phyloP scores from a whole-genome alignment of 35 echinoderm and acorn worm genomes.

The Lytechinus variegatus region DNA sequence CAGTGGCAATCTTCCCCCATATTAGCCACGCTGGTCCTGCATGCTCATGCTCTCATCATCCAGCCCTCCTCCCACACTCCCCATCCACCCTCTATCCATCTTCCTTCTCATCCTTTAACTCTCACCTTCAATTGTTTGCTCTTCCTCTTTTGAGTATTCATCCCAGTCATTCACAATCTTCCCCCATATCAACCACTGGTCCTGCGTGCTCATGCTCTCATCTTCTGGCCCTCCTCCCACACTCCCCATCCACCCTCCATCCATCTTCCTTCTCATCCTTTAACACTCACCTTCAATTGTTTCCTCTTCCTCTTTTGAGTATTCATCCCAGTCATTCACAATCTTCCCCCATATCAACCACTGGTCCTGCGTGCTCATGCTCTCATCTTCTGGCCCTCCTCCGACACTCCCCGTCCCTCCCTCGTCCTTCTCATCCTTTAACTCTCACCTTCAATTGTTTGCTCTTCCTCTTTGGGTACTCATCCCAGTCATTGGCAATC shows the following conservation, averaged over 20 bases:
- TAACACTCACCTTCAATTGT: conserved; percentile 73
- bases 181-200: conserved; percentile 93
- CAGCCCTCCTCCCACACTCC: too few relatives aligned
- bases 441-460: conserved; percentile 84
- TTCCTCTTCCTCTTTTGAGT: conserved; percentile 87
- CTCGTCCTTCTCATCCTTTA: background rate
- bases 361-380: too few relatives aligned
- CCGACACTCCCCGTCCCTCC: too few relatives aligned
- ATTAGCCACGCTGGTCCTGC: too few relatives aligned
- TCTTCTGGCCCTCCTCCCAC: too few relatives aligned
- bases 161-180: conserved; percentile 94
- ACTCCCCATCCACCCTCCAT: conserved; percentile 33
- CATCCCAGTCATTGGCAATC: conserved; percentile 93
- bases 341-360: conserved; percentile 99
- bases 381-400: too few relatives aligned
- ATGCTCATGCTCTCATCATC: too few relatives aligned
- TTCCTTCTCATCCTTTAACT: background rate
- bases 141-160: conserved; percentile 81
- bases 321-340: conserved; percentile 99
- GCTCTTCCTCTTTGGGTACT: conserved; percentile 83
- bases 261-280: background rate
- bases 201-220: too few relatives aligned
- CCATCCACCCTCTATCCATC: too few relatives aligned
- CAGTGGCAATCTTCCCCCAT: too few relatives aligned
- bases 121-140: conserved; percentile 79